phyloP scores from a whole-genome alignment of 2,888 invertebrate genomes.

The Calephelis perditalis region DNA sequence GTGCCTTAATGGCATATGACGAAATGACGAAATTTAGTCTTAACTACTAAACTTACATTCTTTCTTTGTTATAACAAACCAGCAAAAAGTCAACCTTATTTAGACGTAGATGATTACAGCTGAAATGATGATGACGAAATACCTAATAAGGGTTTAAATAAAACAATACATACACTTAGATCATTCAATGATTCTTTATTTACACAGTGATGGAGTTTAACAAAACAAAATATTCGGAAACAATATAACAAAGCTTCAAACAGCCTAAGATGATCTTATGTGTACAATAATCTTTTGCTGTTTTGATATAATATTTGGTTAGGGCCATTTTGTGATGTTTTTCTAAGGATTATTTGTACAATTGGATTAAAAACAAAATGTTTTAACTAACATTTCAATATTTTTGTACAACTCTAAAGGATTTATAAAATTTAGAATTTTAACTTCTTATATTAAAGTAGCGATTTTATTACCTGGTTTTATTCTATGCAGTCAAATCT shows the following conservation, averaged over 20 bases:
- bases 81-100: no score
- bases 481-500: slow-evolving; percentile 77
- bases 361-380: not conserved
- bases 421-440: slow-evolving; percentile 18
- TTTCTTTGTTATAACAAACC: no score
- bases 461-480: slow-evolving; percentile 23
- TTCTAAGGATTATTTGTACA: slow-evolving; percentile 33
- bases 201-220: slow-evolving; percentile 55
- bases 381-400: slow-evolving; percentile 5
- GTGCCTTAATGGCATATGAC: no score
- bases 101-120: no score
- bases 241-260: slow-evolving; percentile 60
- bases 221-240: slow-evolving; percentile 25
- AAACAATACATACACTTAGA: slow-evolving; percentile 68
- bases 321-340: not conserved
- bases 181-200: slow-evolving; percentile 75
- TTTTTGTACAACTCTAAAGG: not conserved
- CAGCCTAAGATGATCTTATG: slow-evolving; percentile 59
- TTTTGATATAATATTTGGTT: not conserved
- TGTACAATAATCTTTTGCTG: not conserved
- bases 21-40: no score
- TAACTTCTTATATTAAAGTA: slow-evolving; percentile 12
- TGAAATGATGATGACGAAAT: no score
- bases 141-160: slow-evolving; percentile 36
- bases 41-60: no score